A percentile compares a stretch with the other conserved stretches of the same genome.
These are phyloP conservation scores for Phycodurus eques DNA, from an alignment of 2,113 vertebrate species.

Conservation along the genomic window DNA sequence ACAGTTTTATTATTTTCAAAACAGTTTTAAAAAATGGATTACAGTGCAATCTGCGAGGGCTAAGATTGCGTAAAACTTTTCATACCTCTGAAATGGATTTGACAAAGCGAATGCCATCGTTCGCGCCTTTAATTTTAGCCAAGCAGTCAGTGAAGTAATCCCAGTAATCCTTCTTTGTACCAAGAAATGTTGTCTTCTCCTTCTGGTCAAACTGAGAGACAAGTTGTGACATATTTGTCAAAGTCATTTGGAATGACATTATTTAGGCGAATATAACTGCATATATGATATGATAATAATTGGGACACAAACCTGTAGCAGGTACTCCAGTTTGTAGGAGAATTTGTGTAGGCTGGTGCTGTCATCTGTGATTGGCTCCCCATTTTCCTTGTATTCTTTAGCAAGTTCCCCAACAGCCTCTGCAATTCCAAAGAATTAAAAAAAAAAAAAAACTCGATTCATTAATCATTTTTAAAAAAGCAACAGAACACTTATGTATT, in stretches of 20 bases:
- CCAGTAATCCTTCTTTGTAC: conserved; percentile 94
- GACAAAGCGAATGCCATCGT: conserved; percentile 95
- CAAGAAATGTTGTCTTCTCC: conserved; percentile 88
- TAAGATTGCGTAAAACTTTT: background rate
- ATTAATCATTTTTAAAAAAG: background rate
- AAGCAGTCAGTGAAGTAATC: conserved; percentile 93
- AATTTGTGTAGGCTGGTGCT: conserved; percentile 91
- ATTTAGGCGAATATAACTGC: background rate
- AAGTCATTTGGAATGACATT: conserved; percentile 1
- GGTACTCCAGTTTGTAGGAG: conserved; percentile 94
- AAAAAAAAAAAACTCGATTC: background rate
- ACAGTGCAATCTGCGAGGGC: background rate
- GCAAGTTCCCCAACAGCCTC: conserved; percentile 87
- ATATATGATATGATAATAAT: background rate
- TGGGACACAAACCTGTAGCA: conserved; percentile 83
- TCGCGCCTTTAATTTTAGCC: conserved; percentile 91
- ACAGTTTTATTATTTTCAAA: background rate
- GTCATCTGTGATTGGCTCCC: conserved; percentile 93
- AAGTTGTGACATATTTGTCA: background rate
- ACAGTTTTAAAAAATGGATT: background rate
- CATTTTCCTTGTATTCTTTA: conserved; percentile 86
- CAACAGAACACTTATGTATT: background rate
- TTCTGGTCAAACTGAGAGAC: conserved; percentile 88
- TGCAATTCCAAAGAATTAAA: conserved; percentile 52
- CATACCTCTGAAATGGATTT: conserved; percentile 90